These are phyloP conservation scores for Brachyrhaphis roseni DNA, from an alignment of 2,797 vertebrate species.

Conservation along the genomic window DNA sequence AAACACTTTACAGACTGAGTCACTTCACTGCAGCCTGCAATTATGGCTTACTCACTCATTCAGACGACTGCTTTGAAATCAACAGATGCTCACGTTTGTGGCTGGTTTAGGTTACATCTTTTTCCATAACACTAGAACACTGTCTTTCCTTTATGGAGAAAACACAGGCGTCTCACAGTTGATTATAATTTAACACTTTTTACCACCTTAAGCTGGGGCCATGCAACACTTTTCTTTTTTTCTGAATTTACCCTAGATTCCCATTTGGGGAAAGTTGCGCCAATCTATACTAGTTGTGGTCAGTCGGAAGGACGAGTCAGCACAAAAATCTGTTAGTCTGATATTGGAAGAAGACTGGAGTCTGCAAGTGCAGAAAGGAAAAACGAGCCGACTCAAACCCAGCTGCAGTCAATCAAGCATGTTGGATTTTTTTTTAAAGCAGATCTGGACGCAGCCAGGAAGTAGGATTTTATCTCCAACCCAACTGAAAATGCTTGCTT, in stretches of 20 bases:
- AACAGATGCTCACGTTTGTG: background rate
- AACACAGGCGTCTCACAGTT: background rate
- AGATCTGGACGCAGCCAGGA: background rate
- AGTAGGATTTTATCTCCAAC: background rate
- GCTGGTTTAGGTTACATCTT: background rate
- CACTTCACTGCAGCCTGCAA: background rate
- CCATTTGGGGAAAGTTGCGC: background rate
- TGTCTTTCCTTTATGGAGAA: background rate
- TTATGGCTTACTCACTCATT: constrained; percentile 4
- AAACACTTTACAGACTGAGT: constrained; percentile 24
- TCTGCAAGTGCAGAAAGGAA: background rate
- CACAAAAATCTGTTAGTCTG: background rate
- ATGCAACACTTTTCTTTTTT: background rate
- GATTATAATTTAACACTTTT: background rate
- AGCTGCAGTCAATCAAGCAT: background rate
- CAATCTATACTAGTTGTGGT: background rate
- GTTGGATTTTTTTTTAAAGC: background rate
- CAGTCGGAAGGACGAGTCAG: background rate
- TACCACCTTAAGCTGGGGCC: background rate
- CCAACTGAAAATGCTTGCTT: background rate
- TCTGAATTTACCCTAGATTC: background rate
- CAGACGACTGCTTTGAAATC: background rate
- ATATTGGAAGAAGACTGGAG: background rate
- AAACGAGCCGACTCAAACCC: background rate
- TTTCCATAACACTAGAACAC: background rate